A percentile compares a stretch with the other conserved stretches of the same genome.
Conservation (phyloP, 2,797 vertebrate species). For the Antrozous pallidus region DNA sequence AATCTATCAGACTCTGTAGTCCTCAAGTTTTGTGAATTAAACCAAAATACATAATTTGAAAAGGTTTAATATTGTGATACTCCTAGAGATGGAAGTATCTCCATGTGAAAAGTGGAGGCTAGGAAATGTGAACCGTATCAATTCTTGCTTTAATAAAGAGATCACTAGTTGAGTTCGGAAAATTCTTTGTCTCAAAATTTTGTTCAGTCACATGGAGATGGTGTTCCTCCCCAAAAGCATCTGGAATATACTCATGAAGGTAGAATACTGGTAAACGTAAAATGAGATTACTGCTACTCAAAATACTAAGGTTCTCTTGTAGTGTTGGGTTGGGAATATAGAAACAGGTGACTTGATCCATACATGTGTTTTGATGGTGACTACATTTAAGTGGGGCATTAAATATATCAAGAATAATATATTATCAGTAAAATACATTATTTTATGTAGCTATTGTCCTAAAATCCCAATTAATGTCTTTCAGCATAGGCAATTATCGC, state of each 20-base stretch:
- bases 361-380: not conserved
- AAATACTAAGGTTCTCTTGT: not conserved
- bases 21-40: not conserved
- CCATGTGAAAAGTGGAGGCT: not conserved
- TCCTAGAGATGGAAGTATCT: not conserved
- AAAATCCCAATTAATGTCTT: not conserved
- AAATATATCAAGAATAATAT: constrained; percentile 29
- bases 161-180: not conserved
- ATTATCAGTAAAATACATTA: not conserved
- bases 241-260: not conserved
- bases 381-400: constrained; percentile 23
- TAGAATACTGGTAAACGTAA: not conserved
- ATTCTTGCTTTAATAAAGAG: constrained; percentile 43
- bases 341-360: not conserved
- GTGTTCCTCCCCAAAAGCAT: not conserved
- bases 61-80: constrained; percentile 2
- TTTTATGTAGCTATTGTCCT: not conserved
- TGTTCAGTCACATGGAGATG: not conserved
- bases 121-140: not conserved
- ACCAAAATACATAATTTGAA: constrained; percentile 15
- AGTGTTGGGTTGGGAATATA: not conserved
- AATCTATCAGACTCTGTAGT: constrained; percentile 24
- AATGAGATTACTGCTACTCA: not conserved
- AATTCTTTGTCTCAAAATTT: not conserved
- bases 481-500: not conserved